phyloP scores from a whole-genome alignment of 2,797 vertebrate species.

The Melanotaenia parkinsoni region DNA sequence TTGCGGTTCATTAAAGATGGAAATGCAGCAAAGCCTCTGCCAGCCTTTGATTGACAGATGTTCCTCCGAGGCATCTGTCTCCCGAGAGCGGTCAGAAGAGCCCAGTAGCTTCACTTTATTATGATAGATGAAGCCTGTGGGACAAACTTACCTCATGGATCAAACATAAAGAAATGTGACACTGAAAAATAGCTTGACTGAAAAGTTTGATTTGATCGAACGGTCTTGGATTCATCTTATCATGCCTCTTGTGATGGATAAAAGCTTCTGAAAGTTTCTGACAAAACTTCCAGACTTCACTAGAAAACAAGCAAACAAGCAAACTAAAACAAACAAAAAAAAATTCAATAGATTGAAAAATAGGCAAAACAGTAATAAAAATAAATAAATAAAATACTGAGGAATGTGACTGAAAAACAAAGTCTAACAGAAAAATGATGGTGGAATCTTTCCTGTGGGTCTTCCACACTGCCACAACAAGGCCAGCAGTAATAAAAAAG shows the following conservation, averaged over 20 bases:
- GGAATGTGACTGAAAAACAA: no score
- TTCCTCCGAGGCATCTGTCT: conserved; percentile 64
- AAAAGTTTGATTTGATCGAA: conserved; percentile 76
- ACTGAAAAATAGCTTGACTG: conserved; percentile 76
- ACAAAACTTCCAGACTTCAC: conserved; percentile 33
- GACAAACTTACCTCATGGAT: conserved; percentile 71
- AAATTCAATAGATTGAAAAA: no score
- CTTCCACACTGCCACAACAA: no score
- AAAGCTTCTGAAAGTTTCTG: conserved; percentile 30
- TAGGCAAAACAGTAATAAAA: not conserved
- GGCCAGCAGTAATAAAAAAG: no score
- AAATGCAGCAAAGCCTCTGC: conserved; percentile 54
- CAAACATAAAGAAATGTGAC: conserved; percentile 82
- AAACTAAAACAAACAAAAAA: conserved; percentile 24
- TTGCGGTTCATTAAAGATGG: conserved; percentile 63
- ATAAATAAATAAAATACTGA: not conserved
- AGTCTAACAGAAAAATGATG: no score
- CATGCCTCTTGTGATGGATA: conserved; percentile 56
- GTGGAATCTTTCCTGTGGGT: no score
- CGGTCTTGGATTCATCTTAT: conserved; percentile 73
- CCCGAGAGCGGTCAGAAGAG: conserved; percentile 74
- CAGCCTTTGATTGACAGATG: conserved; percentile 75
- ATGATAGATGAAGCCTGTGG: conserved; percentile 81
- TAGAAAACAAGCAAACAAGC: conserved; percentile 12
- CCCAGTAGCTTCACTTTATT: conserved; percentile 69